Conservation (phyloP, 2,113 vertebrate species). For the Pseudopipra pipra region DNA sequence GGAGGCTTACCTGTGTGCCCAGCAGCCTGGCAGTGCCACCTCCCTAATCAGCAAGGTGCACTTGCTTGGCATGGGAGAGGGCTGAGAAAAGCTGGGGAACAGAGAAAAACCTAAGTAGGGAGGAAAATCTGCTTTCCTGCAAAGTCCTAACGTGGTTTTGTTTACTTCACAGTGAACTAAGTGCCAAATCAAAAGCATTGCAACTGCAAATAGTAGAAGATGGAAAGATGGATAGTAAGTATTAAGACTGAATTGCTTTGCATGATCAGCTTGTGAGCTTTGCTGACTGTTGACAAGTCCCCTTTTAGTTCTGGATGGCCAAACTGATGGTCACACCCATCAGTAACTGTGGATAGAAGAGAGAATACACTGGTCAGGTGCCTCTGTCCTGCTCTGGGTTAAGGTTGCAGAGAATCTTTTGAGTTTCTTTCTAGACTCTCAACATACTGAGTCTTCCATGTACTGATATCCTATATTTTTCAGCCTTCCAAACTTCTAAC, state of each 20-base stretch:
- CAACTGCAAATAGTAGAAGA: conserved; percentile 82
- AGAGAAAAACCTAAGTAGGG: neutral
- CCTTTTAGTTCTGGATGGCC: neutral
- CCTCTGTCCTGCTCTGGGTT: neutral
- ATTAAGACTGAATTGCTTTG: neutral
- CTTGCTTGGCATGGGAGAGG: neutral
- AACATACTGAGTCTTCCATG: neutral
- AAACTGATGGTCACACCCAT: neutral
- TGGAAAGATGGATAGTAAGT: conserved; percentile 80
- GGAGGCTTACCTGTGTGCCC: neutral
- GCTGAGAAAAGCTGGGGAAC: neutral
- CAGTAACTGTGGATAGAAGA: neutral
- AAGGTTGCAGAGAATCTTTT: neutral
- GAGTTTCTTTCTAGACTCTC: neutral
- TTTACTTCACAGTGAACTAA: conserved; percentile 85
- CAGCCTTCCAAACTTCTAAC: neutral
- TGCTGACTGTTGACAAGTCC: neutral
- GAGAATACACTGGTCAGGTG: neutral
- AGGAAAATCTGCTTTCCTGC: neutral
- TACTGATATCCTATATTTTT: neutral
- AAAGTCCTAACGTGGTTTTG: neutral
- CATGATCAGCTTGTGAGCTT: neutral
- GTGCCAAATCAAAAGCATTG: conserved; percentile 90
- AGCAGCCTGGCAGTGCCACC: neutral
- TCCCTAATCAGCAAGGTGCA: neutral